phyloP scores from a whole-genome alignment of 2,797 vertebrate genomes.

The Stomatorhinus walkeri region DNA sequence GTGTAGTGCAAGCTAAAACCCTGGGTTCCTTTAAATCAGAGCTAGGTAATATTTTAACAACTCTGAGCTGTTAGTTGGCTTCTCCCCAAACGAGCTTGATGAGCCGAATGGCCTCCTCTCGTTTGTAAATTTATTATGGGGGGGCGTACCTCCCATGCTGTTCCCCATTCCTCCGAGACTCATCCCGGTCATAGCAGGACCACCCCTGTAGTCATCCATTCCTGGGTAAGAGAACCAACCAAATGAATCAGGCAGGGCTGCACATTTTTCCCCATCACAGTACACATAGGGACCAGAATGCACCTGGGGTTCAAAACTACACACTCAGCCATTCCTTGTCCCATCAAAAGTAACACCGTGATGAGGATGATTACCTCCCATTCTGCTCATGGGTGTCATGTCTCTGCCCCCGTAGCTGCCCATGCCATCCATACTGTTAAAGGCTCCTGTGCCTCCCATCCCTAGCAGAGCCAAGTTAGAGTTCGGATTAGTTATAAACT shows the following conservation, averaged over 20 bases:
- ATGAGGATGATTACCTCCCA: slow-evolving; percentile 70
- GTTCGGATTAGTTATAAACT: neutral
- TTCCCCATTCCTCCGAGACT: slow-evolving; percentile 29
- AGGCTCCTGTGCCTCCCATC: slow-evolving; percentile 49
- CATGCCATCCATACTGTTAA: slow-evolving; percentile 76
- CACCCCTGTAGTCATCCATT: slow-evolving; percentile 45
- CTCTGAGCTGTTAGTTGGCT: neutral
- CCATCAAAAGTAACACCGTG: neutral
- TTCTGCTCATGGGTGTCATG: slow-evolving; percentile 69
- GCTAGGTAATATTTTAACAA: neutral
- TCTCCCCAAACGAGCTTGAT: too few relatives aligned
- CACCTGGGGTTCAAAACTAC: neutral
- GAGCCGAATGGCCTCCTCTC: too few relatives aligned
- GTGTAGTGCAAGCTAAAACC: neutral
- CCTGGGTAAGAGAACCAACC: slow-evolving; percentile 26
- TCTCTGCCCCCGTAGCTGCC: slow-evolving; percentile 76
- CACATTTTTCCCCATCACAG: neutral
- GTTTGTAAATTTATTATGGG: too few relatives aligned
- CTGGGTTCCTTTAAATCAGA: neutral
- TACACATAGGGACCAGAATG: neutral
- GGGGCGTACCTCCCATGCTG: slow-evolving; percentile 35
- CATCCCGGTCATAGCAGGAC: slow-evolving; percentile 28
- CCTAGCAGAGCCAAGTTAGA: neutral
- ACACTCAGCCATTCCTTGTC: neutral
- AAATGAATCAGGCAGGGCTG: neutral